Percentiles rank a stretch among this genome's conserved stretches.
phyloP scores from a whole-genome alignment of 2,888 invertebrate species.

The Ptychoptera contaminata region DNA sequence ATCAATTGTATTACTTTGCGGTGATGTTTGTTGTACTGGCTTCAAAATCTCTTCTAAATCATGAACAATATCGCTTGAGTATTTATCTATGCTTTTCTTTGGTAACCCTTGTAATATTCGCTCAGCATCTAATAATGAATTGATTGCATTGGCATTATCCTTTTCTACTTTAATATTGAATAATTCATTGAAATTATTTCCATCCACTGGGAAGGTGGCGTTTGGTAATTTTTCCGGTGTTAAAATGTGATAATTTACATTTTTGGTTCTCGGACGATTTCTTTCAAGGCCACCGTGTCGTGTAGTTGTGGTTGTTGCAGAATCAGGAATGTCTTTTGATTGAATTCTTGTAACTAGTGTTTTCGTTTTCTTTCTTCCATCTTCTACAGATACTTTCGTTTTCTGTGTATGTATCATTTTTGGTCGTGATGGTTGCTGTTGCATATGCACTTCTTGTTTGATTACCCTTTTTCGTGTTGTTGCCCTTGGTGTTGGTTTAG shows the following conservation, averaged over 20 bases:
- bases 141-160: constrained; percentile 14
- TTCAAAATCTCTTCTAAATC: constrained; percentile 28
- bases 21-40: not conserved
- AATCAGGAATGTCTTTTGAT: constrained; percentile 13
- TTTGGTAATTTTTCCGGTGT: constrained; percentile 34
- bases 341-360: constrained; percentile 34
- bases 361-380: constrained; percentile 40
- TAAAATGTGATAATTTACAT: constrained; percentile 43
- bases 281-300: constrained; percentile 27
- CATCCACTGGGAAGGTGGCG: constrained; percentile 33
- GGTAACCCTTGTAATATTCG: constrained; percentile 16
- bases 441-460: constrained; percentile 12
- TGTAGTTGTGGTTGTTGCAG: constrained; percentile 3
- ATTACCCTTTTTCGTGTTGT: constrained; percentile 17
- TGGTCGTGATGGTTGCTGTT: constrained; percentile 36
- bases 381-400: constrained; percentile 36
- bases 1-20: not conserved
- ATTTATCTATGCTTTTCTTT: constrained; percentile 24
- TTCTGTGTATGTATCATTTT: constrained; percentile 68
- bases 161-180: constrained; percentile 13
- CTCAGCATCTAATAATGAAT: constrained; percentile 7
- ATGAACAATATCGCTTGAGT: constrained; percentile 26
- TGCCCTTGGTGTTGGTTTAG: constrained; percentile 16
- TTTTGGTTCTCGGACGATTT: constrained; percentile 44
- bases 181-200: constrained; percentile 18